phyloP scores from a whole-genome alignment of 2,113 vertebrate genomes.

The Caranx melampygus region DNA sequence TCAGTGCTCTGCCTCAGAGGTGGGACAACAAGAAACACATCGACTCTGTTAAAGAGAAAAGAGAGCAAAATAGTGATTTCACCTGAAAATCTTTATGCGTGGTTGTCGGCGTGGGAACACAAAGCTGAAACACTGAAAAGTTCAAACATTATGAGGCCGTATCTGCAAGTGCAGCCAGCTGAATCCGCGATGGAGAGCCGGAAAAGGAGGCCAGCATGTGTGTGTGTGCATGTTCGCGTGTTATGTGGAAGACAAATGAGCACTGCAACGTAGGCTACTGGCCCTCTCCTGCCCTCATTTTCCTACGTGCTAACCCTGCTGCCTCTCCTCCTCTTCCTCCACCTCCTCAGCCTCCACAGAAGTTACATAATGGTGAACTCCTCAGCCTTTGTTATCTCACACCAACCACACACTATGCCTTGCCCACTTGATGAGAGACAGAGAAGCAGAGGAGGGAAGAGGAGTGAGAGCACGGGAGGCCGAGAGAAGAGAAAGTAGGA shows the following conservation, averaged over 20 bases:
- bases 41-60: conserved; percentile 30
- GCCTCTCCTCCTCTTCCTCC: conserved; percentile 78
- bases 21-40: conserved; percentile 43
- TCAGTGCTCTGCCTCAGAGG: conserved; percentile 62
- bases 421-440: conserved; percentile 69
- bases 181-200: conserved; percentile 59
- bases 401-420: conserved; percentile 75
- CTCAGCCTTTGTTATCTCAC: conserved; percentile 81
- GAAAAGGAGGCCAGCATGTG: conserved; percentile 53
- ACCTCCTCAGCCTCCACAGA: conserved; percentile 82
- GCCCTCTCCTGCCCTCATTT: conserved; percentile 76
- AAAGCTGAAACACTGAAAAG: conserved; percentile 65
- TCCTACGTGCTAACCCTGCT: conserved; percentile 76
- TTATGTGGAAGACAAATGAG: conserved; percentile 69
- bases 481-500: conserved; percentile 56
- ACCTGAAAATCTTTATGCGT: conserved; percentile 57
- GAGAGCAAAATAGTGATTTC: conserved; percentile 57
- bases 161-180: conserved; percentile 66
- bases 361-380: conserved; percentile 81
- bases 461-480: conserved; percentile 60
- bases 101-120: conserved; percentile 72
- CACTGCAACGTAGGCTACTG: conserved; percentile 70
- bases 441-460: conserved; percentile 69
- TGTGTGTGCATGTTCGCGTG: conserved; percentile 36
- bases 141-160: conserved; percentile 64